Evolutionary conservation across 2,113 vertebrate genomes (phyloP).

Genomic region (Zootoca vivipara): DNA sequence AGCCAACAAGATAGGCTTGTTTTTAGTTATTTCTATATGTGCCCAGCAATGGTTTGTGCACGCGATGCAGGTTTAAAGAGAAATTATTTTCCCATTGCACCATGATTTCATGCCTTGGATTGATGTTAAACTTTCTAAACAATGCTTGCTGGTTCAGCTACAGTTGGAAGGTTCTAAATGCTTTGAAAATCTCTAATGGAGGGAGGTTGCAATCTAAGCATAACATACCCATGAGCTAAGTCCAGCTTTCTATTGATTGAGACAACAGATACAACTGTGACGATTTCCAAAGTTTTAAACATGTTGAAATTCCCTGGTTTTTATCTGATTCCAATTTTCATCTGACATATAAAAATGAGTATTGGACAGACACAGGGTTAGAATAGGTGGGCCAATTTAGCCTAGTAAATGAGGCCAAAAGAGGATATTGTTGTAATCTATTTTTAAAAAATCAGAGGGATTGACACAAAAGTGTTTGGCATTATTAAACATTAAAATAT

Average conservation of each 20-base stretch:
- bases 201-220: neutral
- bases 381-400: neutral
- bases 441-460: neutral
- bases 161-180: neutral
- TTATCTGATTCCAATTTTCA: neutral
- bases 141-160: neutral
- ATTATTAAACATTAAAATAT: neutral
- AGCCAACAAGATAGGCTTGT: no score
- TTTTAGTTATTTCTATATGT: neutral
- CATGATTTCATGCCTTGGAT: neutral
- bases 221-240: neutral
- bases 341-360: neutral
- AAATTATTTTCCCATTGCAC: neutral
- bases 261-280: neutral
- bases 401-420: neutral
- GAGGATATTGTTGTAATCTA: neutral
- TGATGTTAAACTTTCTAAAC: neutral
- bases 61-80: neutral
- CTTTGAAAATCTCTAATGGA: neutral
- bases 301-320: neutral
- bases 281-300: neutral
- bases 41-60: neutral
- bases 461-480: neutral
- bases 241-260: neutral
- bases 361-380: neutral